Base-by-base conservation (phyloP, 2,888 invertebrate species). In the Ecliptopera silaceata region DNA sequence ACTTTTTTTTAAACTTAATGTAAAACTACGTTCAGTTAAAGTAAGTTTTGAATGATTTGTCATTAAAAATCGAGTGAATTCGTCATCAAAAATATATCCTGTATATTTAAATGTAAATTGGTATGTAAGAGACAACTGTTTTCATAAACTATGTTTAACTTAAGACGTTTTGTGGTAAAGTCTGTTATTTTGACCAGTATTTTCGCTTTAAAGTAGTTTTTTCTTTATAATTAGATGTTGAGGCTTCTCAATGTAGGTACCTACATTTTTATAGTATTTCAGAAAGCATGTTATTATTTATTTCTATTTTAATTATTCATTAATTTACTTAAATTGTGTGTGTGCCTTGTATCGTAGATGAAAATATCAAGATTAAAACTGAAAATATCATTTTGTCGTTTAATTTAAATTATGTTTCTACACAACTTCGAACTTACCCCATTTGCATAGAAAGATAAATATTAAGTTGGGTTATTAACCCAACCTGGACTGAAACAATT, bases 271-370 rank as follows among this genome's bases (percentile, higher is more conserved):
- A 78, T 81, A 76, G 76, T 79, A 80, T 80, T 79, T 82, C 79
- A 80, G 80, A 76, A 84, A 82, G 80, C 82, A 82, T 84, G 82
- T 80, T 85, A 84, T 84, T 86, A 88, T 89, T 90, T 88, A 85
- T 87, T 86, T 83, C 82, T 84, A 83, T 84, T 79, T 76, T 83
- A 75, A 82, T 86, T 84, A 84, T 88, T 86, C 86, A 84, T 89
- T 66, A 66, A 60, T 86, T 89, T 84, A 86, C 86, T 90, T 89
- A 86, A 90, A 90, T 90, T 93, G 92, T 93, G 93, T 93, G 93
- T 93, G 94, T 93, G 93, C 93, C 93, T 93, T 94, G 93, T 93
- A 93, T 93, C 86, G 92, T 92, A 92, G 92, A 92, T 89, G 89
- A 92, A 92, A 92, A 92, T 92, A 92, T 91, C 89, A 91, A 91